phyloP scores from a whole-genome alignment of 2,797 vertebrate species.

The Sus cebifrons region DNA sequence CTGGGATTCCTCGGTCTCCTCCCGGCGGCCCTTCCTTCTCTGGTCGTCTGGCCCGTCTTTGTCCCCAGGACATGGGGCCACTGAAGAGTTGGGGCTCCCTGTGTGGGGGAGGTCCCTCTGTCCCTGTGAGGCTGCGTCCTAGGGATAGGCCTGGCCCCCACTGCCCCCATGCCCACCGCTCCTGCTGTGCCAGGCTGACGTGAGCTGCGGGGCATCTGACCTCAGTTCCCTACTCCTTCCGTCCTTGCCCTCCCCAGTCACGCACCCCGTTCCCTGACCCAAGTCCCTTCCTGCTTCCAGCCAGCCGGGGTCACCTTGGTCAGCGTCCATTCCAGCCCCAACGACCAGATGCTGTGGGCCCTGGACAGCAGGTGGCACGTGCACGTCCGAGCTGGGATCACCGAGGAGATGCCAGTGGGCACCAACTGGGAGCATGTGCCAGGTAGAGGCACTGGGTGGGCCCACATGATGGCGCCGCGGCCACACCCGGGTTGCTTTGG shows the following conservation, averaged over 20 bases:
- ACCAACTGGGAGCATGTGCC: conserved; percentile 97
- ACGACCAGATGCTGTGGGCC: conserved; percentile 97
- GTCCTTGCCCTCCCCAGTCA: no score
- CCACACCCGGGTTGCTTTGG: background rate
- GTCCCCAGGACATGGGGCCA: fast-evolving
- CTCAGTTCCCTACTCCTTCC: no score
- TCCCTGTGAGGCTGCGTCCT: no score
- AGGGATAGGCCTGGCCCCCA: background rate
- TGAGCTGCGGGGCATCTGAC: no score
- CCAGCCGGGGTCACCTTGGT: conserved; percentile 95
- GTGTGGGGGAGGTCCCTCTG: background rate
- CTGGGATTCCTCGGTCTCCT: no score
- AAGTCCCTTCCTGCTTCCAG: conserved; percentile 89
- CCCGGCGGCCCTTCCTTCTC: fast-evolving
- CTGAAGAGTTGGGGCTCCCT: no score
- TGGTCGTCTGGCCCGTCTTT: background rate
- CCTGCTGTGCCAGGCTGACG: fast-evolving
- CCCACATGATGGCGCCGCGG: fast-evolving
- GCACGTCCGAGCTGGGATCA: conserved; percentile 95
- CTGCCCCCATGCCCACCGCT: no score
- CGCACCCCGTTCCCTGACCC: background rate
- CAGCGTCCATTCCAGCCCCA: conserved; percentile 94
- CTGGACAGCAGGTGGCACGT: conserved; percentile 96
- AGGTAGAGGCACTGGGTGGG: conserved; percentile 88
- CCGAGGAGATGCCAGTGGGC: conserved; percentile 98